These are phyloP conservation scores for Scaptomyza montana DNA, from an alignment of 1,140 invertebrate species.

Conservation along the genomic window DNA sequence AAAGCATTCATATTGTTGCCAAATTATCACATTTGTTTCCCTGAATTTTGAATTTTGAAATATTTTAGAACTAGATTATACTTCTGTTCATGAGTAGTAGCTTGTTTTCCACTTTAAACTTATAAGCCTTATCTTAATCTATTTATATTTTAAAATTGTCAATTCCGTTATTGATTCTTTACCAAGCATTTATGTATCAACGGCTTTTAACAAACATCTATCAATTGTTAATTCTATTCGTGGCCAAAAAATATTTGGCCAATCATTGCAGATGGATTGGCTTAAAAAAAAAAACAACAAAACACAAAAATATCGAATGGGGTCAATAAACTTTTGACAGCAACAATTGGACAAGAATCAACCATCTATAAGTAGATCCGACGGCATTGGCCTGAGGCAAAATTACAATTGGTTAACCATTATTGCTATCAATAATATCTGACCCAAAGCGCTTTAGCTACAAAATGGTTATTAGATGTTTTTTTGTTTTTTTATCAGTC, in stretches of 20 bases:
- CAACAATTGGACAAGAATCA: constrained; percentile 49
- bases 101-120: no score
- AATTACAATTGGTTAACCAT: constrained; percentile 1
- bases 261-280: constrained; percentile 37
- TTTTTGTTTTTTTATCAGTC: constrained; percentile 48
- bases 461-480: background rate
- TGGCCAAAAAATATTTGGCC: constrained; percentile 40
- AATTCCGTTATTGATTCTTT: background rate
- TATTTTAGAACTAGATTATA: no score
- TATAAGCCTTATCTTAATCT: no score
- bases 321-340: constrained; percentile 65
- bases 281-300: background rate
- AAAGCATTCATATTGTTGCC: no score
- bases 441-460: background rate
- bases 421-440: constrained; percentile 10
- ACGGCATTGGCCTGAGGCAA: constrained; percentile 38
- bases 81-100: no score
- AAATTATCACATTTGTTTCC: no score
- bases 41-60: no score
- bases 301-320: constrained; percentile 7
- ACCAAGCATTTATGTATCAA: background rate
- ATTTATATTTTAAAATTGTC: no score
- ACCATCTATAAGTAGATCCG: constrained; percentile 24
- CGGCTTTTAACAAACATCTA: background rate
- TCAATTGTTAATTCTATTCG: constrained; percentile 70